Conservation (phyloP, 1,140 invertebrate genomes). For the Ceratitis capitata region DNA sequence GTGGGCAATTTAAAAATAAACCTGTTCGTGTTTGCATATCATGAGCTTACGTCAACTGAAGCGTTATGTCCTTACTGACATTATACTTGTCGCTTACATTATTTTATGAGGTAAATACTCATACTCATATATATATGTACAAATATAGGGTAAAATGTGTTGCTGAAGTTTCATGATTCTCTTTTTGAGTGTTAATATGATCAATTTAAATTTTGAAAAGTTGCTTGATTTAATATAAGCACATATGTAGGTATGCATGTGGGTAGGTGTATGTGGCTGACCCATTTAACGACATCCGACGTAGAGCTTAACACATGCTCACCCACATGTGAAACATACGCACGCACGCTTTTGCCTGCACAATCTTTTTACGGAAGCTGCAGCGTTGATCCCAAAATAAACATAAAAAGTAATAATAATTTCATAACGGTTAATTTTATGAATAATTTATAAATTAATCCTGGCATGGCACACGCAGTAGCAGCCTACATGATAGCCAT, state of each 20-base stretch:
- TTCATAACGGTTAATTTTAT: constrained; percentile 31
- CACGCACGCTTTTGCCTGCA: neutral
- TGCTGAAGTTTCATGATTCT: neutral
- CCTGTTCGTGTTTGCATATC: neutral
- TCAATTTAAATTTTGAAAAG: too few relatives aligned
- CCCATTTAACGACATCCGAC: neutral
- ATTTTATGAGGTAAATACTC: constrained; percentile 7
- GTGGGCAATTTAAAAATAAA: neutral
- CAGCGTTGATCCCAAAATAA: constrained; percentile 13
- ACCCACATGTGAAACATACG: neutral
- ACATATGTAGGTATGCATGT: neutral
- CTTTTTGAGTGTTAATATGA: too few relatives aligned
- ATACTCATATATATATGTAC: too few relatives aligned
- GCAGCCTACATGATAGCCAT: neutral
- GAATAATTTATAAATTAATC: constrained; percentile 21
- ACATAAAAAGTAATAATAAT: constrained; percentile 30
- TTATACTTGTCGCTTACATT: neutral
- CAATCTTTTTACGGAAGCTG: neutral
- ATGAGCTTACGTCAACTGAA: neutral
- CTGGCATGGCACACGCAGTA: neutral
- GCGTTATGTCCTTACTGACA: neutral
- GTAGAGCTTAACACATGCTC: neutral
- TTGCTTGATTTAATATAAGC: neutral
- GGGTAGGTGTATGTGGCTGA: neutral
- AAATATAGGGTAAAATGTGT: too few relatives aligned